These are phyloP conservation scores for Rhopalosiphum maidis DNA, from an alignment of 1,140 invertebrate genomes.

Conservation along the genomic window DNA sequence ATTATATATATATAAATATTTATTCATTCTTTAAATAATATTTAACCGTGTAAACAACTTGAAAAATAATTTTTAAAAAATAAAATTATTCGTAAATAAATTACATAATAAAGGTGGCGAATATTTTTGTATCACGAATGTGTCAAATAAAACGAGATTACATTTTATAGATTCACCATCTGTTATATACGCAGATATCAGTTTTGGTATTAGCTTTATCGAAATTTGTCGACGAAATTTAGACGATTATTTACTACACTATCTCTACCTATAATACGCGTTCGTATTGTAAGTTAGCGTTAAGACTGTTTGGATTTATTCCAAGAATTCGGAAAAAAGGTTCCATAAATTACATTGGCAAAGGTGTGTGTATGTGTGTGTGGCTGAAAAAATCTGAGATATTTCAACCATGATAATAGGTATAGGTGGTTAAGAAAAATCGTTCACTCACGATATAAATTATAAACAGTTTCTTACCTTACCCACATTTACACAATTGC, in stretches of 20 bases:
- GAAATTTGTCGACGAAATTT: slow-evolving; percentile 32
- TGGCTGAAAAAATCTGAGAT: not conserved
- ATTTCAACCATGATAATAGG: slow-evolving; percentile 22
- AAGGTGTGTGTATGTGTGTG: not conserved
- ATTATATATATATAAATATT: too few relatives aligned
- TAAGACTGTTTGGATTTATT: slow-evolving; percentile 16
- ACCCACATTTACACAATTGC: not conserved
- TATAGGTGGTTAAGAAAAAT: slow-evolving; percentile 15
- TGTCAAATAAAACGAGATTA: too few relatives aligned
- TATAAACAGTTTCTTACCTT: not conserved
- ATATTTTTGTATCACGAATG: too few relatives aligned
- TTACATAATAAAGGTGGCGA: too few relatives aligned
- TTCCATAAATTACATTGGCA: slow-evolving; percentile 30
- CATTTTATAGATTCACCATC: not conserved
- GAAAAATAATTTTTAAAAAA: too few relatives aligned
- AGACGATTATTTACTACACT: not conserved
- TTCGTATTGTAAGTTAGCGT: not conserved
- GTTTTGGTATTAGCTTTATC: not conserved
- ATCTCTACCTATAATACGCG: not conserved
- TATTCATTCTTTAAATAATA: too few relatives aligned
- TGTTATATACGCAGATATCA: not conserved
- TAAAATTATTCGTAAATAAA: too few relatives aligned
- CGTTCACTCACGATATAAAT: not conserved
- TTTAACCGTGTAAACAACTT: too few relatives aligned
- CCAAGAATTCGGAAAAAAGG: slow-evolving; percentile 25